These are phyloP conservation scores for Aepyceros melampus DNA, from an alignment of 2,113 vertebrate genomes.

Conservation along the genomic window DNA sequence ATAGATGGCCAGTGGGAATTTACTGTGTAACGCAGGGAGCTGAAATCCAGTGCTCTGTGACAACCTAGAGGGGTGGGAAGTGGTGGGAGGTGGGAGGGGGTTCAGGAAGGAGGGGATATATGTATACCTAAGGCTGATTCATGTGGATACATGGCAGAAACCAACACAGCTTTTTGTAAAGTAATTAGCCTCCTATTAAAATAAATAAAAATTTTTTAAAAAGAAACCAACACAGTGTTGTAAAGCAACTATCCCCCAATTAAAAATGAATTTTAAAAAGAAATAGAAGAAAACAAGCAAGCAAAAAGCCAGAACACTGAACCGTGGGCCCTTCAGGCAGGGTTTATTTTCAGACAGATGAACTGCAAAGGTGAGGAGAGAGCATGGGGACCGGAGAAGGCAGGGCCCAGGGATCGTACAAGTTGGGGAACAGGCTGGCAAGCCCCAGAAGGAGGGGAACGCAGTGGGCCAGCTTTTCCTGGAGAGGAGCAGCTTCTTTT, in stretches of 20 bases:
- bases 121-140: neutral
- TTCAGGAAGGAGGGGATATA: neutral
- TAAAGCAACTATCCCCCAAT: neutral
- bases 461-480: neutral
- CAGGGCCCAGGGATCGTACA: neutral
- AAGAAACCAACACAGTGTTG: neutral
- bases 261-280: neutral
- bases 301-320: neutral
- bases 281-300: neutral
- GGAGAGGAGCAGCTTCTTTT: neutral
- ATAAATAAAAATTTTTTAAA: too few relatives aligned
- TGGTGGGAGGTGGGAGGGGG: neutral
- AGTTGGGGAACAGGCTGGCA: neutral
- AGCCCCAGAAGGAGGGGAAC: neutral
- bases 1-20: neutral
- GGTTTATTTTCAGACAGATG: neutral
- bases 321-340: neutral
- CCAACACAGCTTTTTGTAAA: neutral
- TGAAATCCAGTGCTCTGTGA: neutral
- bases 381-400: accelerated
- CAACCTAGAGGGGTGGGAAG: neutral
- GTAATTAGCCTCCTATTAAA: too few relatives aligned
- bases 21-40: neutral
- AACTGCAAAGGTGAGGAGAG: neutral
- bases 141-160: neutral